Percentiles rank a stretch among this genome's conserved stretches.
Conservation (phyloP, 92 coral and sea anemone species). For the Umimayanthus kanabou region DNA sequence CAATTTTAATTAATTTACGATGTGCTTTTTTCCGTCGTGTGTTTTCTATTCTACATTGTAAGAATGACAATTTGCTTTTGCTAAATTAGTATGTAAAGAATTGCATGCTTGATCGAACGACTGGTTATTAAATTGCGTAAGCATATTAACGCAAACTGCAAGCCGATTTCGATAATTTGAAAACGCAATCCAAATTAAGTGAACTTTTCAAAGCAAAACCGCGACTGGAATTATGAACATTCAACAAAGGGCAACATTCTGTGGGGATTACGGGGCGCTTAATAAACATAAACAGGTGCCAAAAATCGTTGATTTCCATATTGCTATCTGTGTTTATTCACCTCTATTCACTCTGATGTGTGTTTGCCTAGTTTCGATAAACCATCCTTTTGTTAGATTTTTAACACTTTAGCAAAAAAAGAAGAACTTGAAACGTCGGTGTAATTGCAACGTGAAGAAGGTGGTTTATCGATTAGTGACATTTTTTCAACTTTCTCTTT, state of each 20-base stretch:
- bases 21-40: neutral
- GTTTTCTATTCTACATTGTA: neutral
- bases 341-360: neutral
- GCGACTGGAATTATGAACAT: neutral
- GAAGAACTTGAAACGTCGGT: neutral
- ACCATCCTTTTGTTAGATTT: neutral
- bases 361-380: neutral
- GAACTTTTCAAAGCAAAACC: slow-evolving; percentile 16
- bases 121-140: neutral
- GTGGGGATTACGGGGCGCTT: neutral
- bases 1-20: too few relatives aligned
- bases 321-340: neutral
- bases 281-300: neutral
- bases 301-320: neutral
- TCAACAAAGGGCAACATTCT: slow-evolving; percentile 1
- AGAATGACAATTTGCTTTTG: neutral
- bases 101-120: slow-evolving; percentile 2
- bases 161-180: neutral
- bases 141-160: neutral
- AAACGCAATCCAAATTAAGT: slow-evolving; percentile 9
- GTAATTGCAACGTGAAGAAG: neutral
- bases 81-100: neutral
- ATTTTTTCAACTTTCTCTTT: neutral
- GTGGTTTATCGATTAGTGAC: too few relatives aligned
- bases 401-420: neutral